phyloP scores from a whole-genome alignment of 2,888 invertebrate species.

The Drosophila glabriapex region DNA sequence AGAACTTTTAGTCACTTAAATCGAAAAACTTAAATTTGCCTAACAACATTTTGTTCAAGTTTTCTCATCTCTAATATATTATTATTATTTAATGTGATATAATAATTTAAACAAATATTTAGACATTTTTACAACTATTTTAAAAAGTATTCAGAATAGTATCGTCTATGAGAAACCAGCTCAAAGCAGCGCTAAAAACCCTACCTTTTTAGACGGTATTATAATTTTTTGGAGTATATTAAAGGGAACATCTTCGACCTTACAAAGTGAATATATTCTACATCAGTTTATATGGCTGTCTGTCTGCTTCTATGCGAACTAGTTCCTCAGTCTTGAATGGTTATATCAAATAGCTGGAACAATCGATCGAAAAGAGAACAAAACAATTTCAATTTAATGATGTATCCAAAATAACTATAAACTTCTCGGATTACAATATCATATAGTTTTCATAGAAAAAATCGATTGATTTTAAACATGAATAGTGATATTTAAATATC shows the following conservation, averaged over 20 bases:
- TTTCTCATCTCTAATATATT: not conserved
- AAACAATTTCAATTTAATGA: accelerated
- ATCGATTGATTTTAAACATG: not conserved
- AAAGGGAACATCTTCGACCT: not conserved
- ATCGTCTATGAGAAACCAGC: not conserved
- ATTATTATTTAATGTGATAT: not conserved
- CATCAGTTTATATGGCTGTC: not conserved
- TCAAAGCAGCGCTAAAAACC: not conserved
- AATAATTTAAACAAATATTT: not conserved
- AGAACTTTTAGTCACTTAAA: constrained; percentile 5
- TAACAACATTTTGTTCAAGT: too few species aligned
- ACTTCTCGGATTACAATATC: not conserved
- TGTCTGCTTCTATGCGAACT: not conserved
- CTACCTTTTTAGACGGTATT: not conserved
- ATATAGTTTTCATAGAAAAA: not conserved
- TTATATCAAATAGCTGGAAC: too few species aligned
- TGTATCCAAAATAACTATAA: not conserved
- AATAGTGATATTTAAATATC: not conserved
- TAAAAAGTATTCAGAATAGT: not conserved
- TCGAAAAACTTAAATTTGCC: not conserved
- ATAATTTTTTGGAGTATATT: not conserved
- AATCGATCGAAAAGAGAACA: not conserved
- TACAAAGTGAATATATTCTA: not conserved
- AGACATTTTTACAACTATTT: not conserved
- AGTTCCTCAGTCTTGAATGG: not conserved